Evolutionary conservation across 2,797 vertebrate genomes (phyloP), one percentile per base, ranked within the genome.

Genomic region (Xenentodon cancila): DNA sequence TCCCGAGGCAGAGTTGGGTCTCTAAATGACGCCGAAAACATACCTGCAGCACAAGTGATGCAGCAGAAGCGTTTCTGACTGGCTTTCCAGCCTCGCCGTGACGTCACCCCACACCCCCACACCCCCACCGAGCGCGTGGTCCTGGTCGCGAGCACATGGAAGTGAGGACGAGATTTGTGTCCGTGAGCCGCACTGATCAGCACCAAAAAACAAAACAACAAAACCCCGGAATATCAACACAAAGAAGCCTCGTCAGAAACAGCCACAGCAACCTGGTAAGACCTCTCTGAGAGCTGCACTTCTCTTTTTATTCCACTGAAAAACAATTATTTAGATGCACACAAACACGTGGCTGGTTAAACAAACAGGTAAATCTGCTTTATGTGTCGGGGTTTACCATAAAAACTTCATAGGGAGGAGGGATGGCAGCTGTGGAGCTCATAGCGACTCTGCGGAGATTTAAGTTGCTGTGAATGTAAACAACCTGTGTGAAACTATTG

Each of bases 121-220:
- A 74, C 79, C 77, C 71, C 75, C 65, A 52, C 34, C 11, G 75
- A 89, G 91, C 89, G 88, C 92, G 88, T 92, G 89, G 87, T 86
- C 68, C 80, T 64, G 88, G 83, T 89, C 77, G 82, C 72, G 88
- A 91, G 92, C 93, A 92, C 93, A 91, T 94, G 92, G 90, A 91
- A 91, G 83, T 78, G 72, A 87, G 86, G 89, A 90, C 73, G 87
- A 89, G 89, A 82, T 87, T 77, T 86, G 85, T 69, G 78, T 84
- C 60, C 58, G 71, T 22, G 79, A 86, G 86, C 79, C 68, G 67
- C 78, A 73, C 68, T 66, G 77, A 73, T 81, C 59, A 68, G 50
- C 70, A 66, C 37, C 52, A 8, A 16, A 7, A 1, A 12, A 22
- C 21, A 45, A 18, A 17, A 2, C 16, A 21, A 2, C 7, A n/a